Evolutionary conservation across 2,888 invertebrate genomes (phyloP).

Genomic region (Psococerastis gibbosa): DNA sequence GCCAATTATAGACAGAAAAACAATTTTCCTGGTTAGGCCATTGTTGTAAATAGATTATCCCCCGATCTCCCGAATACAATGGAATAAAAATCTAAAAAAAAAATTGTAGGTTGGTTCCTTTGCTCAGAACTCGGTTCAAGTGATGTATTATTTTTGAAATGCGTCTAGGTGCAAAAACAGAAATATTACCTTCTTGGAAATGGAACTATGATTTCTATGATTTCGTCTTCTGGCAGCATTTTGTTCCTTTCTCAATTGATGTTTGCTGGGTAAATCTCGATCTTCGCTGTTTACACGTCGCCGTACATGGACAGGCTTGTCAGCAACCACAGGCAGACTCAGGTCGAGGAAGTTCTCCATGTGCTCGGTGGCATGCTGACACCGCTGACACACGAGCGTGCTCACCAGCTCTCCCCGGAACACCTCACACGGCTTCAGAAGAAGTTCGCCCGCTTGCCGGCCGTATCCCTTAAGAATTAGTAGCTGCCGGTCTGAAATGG

Average conservation of each 20-base stretch:
- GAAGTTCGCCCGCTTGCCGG: constrained; percentile 55
- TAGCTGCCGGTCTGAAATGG: constrained; percentile 54
- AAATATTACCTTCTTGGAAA: too few species aligned
- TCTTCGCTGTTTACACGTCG: not conserved
- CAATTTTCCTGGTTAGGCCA: too few species aligned
- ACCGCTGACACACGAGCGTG: constrained; percentile 74
- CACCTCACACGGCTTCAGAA: constrained; percentile 63
- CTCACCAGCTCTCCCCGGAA: constrained; percentile 88
- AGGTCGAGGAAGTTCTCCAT: constrained; percentile 89
- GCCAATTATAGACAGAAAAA: too few species aligned
- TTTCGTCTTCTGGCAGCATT: too few species aligned
- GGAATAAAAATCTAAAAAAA: too few species aligned
- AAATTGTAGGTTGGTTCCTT: too few species aligned
- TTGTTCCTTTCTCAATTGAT: constrained; percentile 46
- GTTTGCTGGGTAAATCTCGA: constrained; percentile 24
- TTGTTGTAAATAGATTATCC: too few species aligned
- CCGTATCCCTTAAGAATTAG: constrained; percentile 67
- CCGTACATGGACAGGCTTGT: constrained; percentile 26
- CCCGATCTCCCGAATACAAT: too few species aligned
- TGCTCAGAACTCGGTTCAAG: too few species aligned
- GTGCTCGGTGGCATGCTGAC: constrained; percentile 66
- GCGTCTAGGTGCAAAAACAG: too few species aligned
- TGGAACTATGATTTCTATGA: too few species aligned
- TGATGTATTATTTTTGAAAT: too few species aligned
- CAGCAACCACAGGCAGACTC: constrained; percentile 69